Evolutionary conservation across 2,113 vertebrate genomes (phyloP), one percentile per base, ranked within the genome.

Genomic region (Ptilorrhoa leucosticta): DNA sequence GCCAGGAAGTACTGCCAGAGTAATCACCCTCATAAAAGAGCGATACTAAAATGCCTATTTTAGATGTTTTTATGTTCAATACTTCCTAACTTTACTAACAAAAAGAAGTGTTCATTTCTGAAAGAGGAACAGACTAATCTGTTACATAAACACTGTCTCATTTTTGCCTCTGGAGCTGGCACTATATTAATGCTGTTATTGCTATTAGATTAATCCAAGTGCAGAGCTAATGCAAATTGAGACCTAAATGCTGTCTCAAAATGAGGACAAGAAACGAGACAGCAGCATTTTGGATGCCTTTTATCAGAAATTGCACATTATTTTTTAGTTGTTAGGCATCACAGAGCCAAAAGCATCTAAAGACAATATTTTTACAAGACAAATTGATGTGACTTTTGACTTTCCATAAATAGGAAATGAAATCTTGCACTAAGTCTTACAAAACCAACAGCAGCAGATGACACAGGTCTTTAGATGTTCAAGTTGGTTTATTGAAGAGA

Each of bases 151-250:
- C 50, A 45, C 35, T 80, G 66, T 61, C 54, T 70, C 42, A 13
- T 69, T 87, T 86, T 80, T 44, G 71, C 75, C 70, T 75, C 78
- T 83, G 72, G 33, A 48, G 51, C 61, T 87, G 89, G 91, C 78
- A 87, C 66, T 48, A 35, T 60, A 66, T 72, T 93, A 90, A 68
- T 45, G 60, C 68, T 83, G 71, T 87, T 79, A 72, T 18, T 92
- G 76, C 56, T 42, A 72, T 70, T 83, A 64, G 75, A 90, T 95
- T 79, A 96, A 97, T 91, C 89, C 76, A 80, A 84, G 37, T 22
- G 65, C 57, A 83, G 87, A 95, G 77, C 93, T 87, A 94, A 94
- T 85, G 68, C 65, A 95, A 92, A 84, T 70, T 80, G 70, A 94
- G 87, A 96, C 75, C 54, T 63, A 89, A 93, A 93, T n/a, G 87